These are phyloP conservation scores for Hybos culiciformis DNA, from an alignment of 2,888 invertebrate genomes.

Conservation along the genomic window DNA sequence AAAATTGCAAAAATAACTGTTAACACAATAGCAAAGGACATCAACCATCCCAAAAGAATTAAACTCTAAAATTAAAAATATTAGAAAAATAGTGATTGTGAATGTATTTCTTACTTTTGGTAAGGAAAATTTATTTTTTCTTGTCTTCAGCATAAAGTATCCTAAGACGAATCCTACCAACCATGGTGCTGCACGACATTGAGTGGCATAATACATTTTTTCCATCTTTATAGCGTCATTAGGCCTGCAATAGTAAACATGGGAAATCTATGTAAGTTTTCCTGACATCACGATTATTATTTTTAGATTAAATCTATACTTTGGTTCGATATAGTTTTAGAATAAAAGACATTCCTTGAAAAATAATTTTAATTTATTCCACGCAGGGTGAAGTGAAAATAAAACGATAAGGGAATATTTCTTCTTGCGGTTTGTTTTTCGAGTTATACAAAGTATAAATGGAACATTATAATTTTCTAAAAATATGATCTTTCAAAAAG, in stretches of 20 bases:
- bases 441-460: too few species aligned
- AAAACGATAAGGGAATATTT: too few species aligned
- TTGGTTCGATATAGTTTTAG: too few species aligned
- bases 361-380: too few species aligned
- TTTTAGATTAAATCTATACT: too few species aligned
- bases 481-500: too few species aligned
- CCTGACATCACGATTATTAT: too few species aligned
- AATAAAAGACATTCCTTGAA: neutral
- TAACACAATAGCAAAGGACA: slow-evolving; percentile 7
- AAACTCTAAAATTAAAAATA: neutral
- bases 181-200: slow-evolving; percentile 18
- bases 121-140: neutral
- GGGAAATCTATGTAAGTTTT: too few species aligned
- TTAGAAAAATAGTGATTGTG: neutral
- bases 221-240: slow-evolving; percentile 27
- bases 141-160: slow-evolving; percentile 15
- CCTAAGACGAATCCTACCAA: slow-evolving; percentile 19
- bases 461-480: too few species aligned
- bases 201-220: slow-evolving; percentile 16
- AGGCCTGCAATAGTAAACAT: slow-evolving; percentile 12
- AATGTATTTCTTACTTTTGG: slow-evolving; percentile 3
- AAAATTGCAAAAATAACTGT: slow-evolving; percentile 12
- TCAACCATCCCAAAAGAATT: slow-evolving; percentile 9
- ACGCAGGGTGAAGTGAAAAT: too few species aligned
- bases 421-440: too few species aligned